Conservation (phyloP, 2,888 invertebrate species). For the Temnothorax unifasciatus region DNA sequence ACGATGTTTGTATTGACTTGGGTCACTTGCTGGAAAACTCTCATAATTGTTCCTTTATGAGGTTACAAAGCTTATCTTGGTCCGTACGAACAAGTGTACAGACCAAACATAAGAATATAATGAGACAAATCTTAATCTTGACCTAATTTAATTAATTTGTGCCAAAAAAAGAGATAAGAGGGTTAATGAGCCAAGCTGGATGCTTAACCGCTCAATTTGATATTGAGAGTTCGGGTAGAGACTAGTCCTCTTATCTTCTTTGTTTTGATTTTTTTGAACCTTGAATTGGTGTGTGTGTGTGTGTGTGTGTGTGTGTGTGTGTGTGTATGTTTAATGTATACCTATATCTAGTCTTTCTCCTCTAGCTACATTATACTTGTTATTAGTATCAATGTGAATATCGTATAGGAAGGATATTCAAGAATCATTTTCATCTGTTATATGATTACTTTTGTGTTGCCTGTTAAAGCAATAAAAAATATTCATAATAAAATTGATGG, state of each 20-base stretch:
- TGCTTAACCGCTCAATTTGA: too few species aligned
- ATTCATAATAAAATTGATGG: neutral
- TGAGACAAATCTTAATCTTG: too few species aligned
- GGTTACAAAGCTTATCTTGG: neutral
- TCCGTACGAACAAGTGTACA: neutral
- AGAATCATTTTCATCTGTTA: neutral
- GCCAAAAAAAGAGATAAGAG: too few species aligned
- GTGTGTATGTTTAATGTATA: neutral
- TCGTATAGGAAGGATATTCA: constrained; percentile 6
- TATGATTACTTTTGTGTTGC: neutral
- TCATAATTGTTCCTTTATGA: neutral
- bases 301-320: too few species aligned
- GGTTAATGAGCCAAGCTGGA: too few species aligned
- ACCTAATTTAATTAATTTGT: too few species aligned
- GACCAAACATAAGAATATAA: neutral
- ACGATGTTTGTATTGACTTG: too few species aligned
- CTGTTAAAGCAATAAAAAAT: constrained; percentile 27
- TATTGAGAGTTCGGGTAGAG: too few species aligned
- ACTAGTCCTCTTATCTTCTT: too few species aligned
- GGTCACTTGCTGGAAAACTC: too few species aligned
- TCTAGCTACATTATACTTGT: neutral
- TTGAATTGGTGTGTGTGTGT: too few species aligned
- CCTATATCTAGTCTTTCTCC: neutral
- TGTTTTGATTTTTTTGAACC: too few species aligned
- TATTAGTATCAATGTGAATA: neutral